phyloP scores from a whole-genome alignment of 1,140 invertebrate species.

The Centruroides vittatus region DNA sequence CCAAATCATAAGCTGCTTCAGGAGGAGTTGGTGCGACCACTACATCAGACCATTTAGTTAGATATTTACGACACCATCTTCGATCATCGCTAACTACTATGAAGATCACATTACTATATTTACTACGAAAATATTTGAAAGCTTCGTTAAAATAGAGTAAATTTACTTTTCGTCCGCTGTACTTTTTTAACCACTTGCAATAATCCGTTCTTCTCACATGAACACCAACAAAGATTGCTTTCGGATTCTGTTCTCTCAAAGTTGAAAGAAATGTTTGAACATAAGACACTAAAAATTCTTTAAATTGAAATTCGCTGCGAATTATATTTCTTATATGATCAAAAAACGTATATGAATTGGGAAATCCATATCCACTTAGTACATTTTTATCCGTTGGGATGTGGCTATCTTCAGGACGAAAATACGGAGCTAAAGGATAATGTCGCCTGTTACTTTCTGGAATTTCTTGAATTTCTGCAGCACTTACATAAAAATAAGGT shows the following conservation, averaged over 20 bases:
- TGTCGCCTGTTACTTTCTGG: too few species aligned
- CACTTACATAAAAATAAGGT: neutral
- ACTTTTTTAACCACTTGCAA: conserved; percentile 35
- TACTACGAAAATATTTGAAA: conserved; percentile 39
- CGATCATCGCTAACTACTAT: conserved; percentile 46
- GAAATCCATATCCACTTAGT: too few species aligned
- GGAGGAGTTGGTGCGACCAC: neutral
- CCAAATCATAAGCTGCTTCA: conserved; percentile 23
- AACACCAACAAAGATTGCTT: conserved; percentile 35
- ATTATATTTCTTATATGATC: too few species aligned
- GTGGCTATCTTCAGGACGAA: too few species aligned
- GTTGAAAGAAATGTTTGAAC: too few species aligned
- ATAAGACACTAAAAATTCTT: too few species aligned
- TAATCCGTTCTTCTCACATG: conserved; percentile 47
- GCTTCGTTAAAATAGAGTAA: conserved; percentile 38
- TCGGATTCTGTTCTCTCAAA: too few species aligned
- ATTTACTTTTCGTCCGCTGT: conserved; percentile 34
- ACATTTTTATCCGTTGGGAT: too few species aligned
- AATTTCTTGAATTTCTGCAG: neutral
- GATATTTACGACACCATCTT: conserved; percentile 36
- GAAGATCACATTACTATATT: conserved; percentile 36
- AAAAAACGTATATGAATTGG: too few species aligned
- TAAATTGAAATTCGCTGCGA: too few species aligned
- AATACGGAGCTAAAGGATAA: too few species aligned
- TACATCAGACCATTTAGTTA: conserved; percentile 22